Evolutionary conservation across 37 sponge, comb jelly and placozoan genomes (phyloP).

Genomic region (Theonella swinhoei): DNA sequence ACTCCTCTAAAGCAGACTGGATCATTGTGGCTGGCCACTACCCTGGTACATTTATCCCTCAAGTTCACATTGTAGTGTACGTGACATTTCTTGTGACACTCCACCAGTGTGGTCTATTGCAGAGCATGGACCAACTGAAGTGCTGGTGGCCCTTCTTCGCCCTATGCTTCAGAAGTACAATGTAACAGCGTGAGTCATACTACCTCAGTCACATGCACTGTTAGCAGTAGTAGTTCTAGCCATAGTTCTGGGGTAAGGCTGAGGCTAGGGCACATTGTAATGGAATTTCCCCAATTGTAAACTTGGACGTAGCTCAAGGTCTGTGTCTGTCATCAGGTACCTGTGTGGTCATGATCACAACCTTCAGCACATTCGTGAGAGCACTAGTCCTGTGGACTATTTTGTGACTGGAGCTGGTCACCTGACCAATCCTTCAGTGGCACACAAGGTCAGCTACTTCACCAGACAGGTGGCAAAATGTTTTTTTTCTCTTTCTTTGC

Average conservation of each 20-base stretch:
- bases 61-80: background rate
- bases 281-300: too few species aligned
- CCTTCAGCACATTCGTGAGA: conserved; percentile 81
- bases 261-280: too few species aligned
- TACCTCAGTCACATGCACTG: too few species aligned
- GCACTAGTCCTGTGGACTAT: conserved; percentile 65
- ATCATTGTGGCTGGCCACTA: conserved; percentile 85
- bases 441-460: conserved; percentile 49
- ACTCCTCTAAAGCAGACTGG: conserved; percentile 67
- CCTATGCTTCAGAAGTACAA: conserved; percentile 72
- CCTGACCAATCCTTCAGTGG: conserved; percentile 52
- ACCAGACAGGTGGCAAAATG: too few species aligned
- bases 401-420: conserved; percentile 90
- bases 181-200: conserved; percentile 53
- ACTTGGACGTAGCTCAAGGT: too few species aligned
- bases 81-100: background rate
- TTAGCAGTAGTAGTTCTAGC: too few species aligned
- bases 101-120: conserved; percentile 84
- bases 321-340: conserved; percentile 47
- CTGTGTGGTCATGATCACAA: conserved; percentile 88
- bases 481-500: background rate
- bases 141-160: conserved; percentile 56
- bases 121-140: conserved; percentile 81
- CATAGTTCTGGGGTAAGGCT: too few species aligned
- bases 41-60: conserved; percentile 60